Conservation (phyloP, 1,140 invertebrate species). For the Sycobia sp. region DNA sequence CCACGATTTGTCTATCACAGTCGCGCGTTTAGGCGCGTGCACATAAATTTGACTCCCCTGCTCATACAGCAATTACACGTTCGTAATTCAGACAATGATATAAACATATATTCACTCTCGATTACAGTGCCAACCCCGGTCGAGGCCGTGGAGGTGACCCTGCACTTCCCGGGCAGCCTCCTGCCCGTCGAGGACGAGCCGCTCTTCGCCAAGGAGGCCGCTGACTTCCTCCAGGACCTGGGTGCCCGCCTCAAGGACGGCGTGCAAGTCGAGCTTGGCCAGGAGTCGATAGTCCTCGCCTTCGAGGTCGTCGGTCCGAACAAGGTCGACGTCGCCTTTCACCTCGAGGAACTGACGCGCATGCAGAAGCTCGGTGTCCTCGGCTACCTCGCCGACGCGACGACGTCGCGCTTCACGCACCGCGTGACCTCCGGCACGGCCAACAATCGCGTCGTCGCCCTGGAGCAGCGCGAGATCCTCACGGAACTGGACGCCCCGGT, state of each 20-base stretch:
- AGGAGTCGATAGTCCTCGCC: slow-evolving; percentile 64
- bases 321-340: slow-evolving; percentile 70
- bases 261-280: slow-evolving; percentile 62
- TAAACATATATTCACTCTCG: no score
- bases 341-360: slow-evolving; percentile 68
- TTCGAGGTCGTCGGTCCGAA: slow-evolving; percentile 69
- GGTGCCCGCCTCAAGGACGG: slow-evolving; percentile 64
- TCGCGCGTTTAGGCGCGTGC: no score
- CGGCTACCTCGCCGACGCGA: slow-evolving; percentile 70
- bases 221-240: slow-evolving; percentile 60
- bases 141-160: slow-evolving; percentile 66
- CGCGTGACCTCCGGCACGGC: slow-evolving; percentile 57
- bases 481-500: slow-evolving; percentile 70
- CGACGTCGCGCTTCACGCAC: slow-evolving; percentile 67
- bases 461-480: slow-evolving; percentile 72
- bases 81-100: no score
- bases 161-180: slow-evolving; percentile 67
- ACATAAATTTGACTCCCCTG: no score
- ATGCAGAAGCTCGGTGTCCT: slow-evolving; percentile 53
- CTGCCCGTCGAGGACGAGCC: slow-evolving; percentile 59
- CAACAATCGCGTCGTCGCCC: slow-evolving; percentile 61
- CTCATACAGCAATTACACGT: no score
- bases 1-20: no score
- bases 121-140: slow-evolving; percentile 66
- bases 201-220: slow-evolving; percentile 63